Base-by-base conservation (phyloP, 2,888 invertebrate genomes). In the Petrophora chlorosata region DNA sequence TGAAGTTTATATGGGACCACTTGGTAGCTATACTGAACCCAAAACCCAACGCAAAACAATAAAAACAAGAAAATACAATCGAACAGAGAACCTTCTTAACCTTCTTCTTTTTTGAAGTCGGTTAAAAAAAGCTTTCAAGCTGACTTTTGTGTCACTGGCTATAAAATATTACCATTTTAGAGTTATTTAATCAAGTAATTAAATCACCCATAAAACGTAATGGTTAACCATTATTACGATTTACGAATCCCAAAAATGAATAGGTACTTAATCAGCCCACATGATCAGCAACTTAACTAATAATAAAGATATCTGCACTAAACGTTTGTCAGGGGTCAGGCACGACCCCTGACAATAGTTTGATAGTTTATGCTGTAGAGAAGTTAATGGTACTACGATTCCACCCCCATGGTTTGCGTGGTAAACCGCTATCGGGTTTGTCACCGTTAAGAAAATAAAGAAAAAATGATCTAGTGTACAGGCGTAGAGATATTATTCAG, bases 191-290 rank as follows among this genome's bases (percentile, higher is more conserved):
- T n/a, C n/a, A n/a, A n/a, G n/a, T n/a, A n/a, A n/a, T n/a, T n/a
- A 32, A 17, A 16, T 17, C n/a, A 9, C 30, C 30, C 25, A 40
- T 46, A 28, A 29, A 40, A 47, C n/a, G 14, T 28, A 39, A 46
- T 22, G 22, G n/a, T 15, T 12, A n/a, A n/a, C 8, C 33, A 39
- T 45, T 39, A 33, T 14, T n/a, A 45, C 36, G 28, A 38, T 39
- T 33, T 22, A 23, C 26, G 17, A 28, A 23, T 14, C 33, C 10
- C 26, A n/a, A 42, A 23, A 28, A 36, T 48, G 30, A 32, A 48
- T 38, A 42, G 28, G 10, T 7, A 41, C 30, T 53, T 36, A 40
- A 56, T 53, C 50, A 42, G 42, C 56, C 56, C 56, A 50, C 53
- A 53, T 56, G 40, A 52, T 50, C 44, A 10, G 9, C 19, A 23